Evolutionary conservation across 2,113 vertebrate genomes (phyloP), one percentile per base, ranked within the genome.

Genomic region (Chelonoidis abingdonii): DNA sequence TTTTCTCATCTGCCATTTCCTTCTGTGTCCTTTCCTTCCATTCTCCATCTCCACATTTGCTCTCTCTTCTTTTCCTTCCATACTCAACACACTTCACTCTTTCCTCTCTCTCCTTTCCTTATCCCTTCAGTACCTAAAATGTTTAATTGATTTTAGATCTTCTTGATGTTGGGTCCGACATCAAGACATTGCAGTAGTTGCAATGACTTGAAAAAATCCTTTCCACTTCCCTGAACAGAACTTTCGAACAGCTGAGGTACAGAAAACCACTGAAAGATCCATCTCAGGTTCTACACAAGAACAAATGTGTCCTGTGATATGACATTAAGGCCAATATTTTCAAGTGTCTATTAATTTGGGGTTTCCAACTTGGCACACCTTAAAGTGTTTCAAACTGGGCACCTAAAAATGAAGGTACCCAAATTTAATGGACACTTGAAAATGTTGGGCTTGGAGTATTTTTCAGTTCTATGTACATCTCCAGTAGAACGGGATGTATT

Each of bases 1-100:
- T 50, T 94, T 83, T 83, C 41, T 22, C 16, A 88, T 78, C 62
- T 87, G 44, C 24, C 5, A 44, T 91, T 95, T 88, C 79, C 21
- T 90, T 21, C 91, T 16, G 13, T 86, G 57, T 86, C 53, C 4
- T 92, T 94, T 90, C 86, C 27, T 89, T 82, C 12, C 0, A 10
- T 29, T 88, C 13, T 8, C 5, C 29, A 62, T 27, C 4, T 78
- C 4, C 8, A 44, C 1, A 10, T 84, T 86, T 88, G 65, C 57
- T 24, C 21, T 85, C 35, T 31, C 6, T 81, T 84, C 49, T 59
- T 69, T 89, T 86, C n/a, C 5, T 81, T 89, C 49, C 0, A 0
- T 16, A 29, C 53, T 78, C 5, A 80, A 56, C 83, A 56, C 17
- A 17, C 19, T 93, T 90, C n/a, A 49, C 3, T 83, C 27, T 35